Percentiles rank a stretch among this genome's conserved stretches.
phyloP scores from a whole-genome alignment of 37 sponge, comb jelly and placozoan genomes.

The Agelas oroides region DNA sequence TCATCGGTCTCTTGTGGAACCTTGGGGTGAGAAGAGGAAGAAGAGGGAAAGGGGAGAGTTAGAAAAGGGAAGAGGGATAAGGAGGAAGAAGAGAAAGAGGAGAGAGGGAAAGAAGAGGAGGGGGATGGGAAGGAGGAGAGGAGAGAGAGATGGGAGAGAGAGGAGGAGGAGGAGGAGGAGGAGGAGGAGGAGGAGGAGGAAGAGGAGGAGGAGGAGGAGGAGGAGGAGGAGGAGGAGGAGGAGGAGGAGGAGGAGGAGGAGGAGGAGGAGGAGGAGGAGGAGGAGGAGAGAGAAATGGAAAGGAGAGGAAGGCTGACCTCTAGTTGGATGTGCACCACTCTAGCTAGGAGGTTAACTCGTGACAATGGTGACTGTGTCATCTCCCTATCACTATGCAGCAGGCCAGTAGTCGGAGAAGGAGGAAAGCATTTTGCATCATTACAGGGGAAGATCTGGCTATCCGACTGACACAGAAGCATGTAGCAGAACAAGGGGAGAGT shows the following conservation, averaged over 20 bases:
- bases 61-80: too few relatives aligned
- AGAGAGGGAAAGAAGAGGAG: neutral
- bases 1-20: too few relatives aligned
- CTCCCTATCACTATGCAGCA: neutral
- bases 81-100: neutral
- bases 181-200: neutral
- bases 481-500: conserved; percentile 15
- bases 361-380: too few relatives aligned
- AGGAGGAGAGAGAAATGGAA: neutral
- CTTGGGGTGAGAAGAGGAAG: neutral
- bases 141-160: neutral
- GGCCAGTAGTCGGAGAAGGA: neutral
- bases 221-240: neutral
- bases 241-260: neutral
- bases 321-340: conserved; percentile 12
- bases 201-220: neutral
- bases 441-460: neutral
- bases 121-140: neutral
- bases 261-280: neutral
- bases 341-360: neutral
- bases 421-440: neutral
- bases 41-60: neutral
- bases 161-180: neutral
- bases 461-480: neutral
- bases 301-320: neutral